These are phyloP conservation scores for Sparidentex hasta DNA, from an alignment of 2,797 vertebrate species.

Conservation along the genomic window DNA sequence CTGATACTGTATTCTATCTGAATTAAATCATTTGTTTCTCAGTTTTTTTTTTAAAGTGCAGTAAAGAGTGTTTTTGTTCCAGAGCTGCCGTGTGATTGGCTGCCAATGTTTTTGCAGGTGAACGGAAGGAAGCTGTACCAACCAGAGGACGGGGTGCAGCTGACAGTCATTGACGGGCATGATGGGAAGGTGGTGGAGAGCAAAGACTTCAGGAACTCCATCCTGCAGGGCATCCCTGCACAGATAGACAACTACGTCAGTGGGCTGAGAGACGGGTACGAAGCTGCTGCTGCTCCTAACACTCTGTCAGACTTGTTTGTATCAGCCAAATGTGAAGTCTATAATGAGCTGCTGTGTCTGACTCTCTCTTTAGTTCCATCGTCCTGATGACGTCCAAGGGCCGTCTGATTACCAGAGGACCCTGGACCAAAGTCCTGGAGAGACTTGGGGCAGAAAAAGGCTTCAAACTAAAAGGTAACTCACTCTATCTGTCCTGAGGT, in stretches of 20 bases:
- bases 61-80: not conserved
- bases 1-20: not conserved
- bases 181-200: constrained; percentile 88
- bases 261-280: constrained; percentile 90
- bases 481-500: not conserved
- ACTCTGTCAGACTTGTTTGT: not conserved
- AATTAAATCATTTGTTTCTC: not conserved
- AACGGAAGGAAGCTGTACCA: constrained; percentile 89
- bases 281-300: constrained; percentile 7
- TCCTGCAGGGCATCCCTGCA: constrained; percentile 92
- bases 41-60: not conserved
- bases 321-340: not conserved
- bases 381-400: constrained; percentile 93
- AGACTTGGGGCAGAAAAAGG: constrained; percentile 88
- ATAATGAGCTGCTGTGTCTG: not conserved
- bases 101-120: constrained; percentile 82
- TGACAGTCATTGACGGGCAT: constrained; percentile 90
- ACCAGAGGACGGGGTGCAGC: constrained; percentile 90
- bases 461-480: constrained; percentile 91
- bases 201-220: constrained; percentile 86
- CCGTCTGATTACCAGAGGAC: constrained; percentile 87
- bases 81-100: constrained; percentile 16
- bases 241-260: constrained; percentile 91
- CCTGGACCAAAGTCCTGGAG: constrained; percentile 91
- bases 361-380: constrained; percentile 87